Evolutionary conservation across 1,140 invertebrate genomes (phyloP).

Genomic region (Chelonus insularis): DNA sequence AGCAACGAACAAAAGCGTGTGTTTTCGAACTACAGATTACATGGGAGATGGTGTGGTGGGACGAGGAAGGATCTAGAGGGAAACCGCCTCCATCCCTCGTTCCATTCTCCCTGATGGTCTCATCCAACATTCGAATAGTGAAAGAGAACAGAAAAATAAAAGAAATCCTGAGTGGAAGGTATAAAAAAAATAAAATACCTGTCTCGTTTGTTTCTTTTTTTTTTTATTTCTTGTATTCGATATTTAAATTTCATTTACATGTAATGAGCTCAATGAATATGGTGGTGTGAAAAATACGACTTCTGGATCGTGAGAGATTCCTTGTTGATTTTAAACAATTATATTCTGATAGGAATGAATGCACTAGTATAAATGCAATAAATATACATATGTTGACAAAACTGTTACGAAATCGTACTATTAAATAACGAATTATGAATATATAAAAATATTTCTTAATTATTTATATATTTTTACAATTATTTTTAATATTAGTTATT

Average conservation of each 20-base stretch:
- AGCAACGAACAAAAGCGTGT: slow-evolving; percentile 9
- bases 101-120: background rate
- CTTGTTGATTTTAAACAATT: too few relatives aligned
- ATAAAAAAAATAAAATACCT: slow-evolving; percentile 1
- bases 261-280: slow-evolving; percentile 1
- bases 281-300: background rate
- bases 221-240: background rate
- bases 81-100: background rate
- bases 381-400: too few relatives aligned
- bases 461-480: too few relatives aligned
- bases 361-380: too few relatives aligned
- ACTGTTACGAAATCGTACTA: too few relatives aligned
- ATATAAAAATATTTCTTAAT: too few relatives aligned
- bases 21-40: slow-evolving; percentile 10
- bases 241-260: slow-evolving; percentile 10
- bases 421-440: too few relatives aligned
- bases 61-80: background rate
- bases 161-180: background rate
- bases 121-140: slow-evolving; percentile 11
- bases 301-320: too few relatives aligned
- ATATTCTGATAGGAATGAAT: too few relatives aligned
- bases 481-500: too few relatives aligned
- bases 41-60: background rate
- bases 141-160: slow-evolving; percentile 13
- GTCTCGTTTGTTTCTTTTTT: background rate